Evolutionary conservation across 2,113 vertebrate genomes (phyloP), one percentile per base, ranked within the genome.

Genomic region (Passer domesticus): DNA sequence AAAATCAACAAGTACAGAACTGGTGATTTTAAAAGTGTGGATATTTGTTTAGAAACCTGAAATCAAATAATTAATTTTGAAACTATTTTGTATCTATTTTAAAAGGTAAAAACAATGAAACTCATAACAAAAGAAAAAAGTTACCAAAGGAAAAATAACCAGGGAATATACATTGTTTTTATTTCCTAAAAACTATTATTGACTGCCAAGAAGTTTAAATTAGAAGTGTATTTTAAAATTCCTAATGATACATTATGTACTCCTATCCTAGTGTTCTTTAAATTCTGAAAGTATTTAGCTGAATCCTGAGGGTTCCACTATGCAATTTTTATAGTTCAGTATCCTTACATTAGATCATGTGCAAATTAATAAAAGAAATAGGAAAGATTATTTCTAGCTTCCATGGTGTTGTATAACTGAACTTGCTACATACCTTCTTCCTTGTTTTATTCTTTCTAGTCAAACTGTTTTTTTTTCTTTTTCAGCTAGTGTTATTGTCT

Each of bases 161-260:
- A 4, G 1, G 3, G 8, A 59, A 68, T 16, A 35, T 18, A 11
- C 0, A 2, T 19, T 35, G 28, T 31, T 25, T 39, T 64, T 21
- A 30, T 59, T 75, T 63, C 35, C 24, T 27, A 23, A 41, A 46
- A 3, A 18, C 56, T 13, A 12, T 44, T 52, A 20, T 59, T 52
- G 50, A 41, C 27, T 64, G 2, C 3, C 6, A 55, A 67, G 6
- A 7, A 87, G 4, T 20, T 85, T 55, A 41, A 87, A 64, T 12
- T 69, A 2, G 8, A 79, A 49, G 4, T 10, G 1, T 30, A 59
- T 66, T 85, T 78, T 75, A 9, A 69, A 85, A 66, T 22, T 44
- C 6, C 0, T 90, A 56, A 47, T 9, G 30, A 31, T 7, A 4
- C 39, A 17, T 41, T 56, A 25, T 7, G 8, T 24, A 75, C 44